Evolutionary conservation across 2,113 vertebrate genomes (phyloP).

Genomic region (Sarotherodon lohbergeri): DNA sequence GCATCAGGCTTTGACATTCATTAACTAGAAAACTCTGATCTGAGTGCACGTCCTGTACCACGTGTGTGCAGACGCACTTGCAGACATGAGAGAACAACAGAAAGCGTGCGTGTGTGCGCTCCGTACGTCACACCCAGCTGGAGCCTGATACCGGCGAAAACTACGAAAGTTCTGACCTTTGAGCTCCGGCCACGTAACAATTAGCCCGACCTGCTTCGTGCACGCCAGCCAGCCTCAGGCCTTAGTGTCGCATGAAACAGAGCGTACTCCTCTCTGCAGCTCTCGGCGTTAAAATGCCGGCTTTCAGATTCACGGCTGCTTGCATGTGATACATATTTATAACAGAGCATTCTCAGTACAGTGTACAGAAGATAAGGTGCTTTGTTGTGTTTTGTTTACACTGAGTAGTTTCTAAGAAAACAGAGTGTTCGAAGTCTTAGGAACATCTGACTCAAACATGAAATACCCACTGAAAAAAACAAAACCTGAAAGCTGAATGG

Average conservation of each 20-base stretch:
- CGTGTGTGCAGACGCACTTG: neutral
- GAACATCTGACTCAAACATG: slow-evolving; percentile 35
- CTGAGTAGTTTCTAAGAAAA: slow-evolving; percentile 20
- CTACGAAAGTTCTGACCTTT: slow-evolving; percentile 28
- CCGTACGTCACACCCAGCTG: slow-evolving; percentile 24
- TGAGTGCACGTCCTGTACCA: neutral
- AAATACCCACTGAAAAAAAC: slow-evolving; percentile 9
- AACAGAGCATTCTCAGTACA: neutral
- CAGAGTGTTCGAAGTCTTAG: slow-evolving; percentile 2
- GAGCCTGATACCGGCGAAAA: slow-evolving; percentile 14
- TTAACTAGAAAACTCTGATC: slow-evolving; percentile 45
- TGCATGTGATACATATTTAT: neutral
- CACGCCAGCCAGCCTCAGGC: neutral
- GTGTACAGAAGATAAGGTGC: neutral
- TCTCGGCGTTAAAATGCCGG: neutral
- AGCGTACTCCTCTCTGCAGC: neutral
- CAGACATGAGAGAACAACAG: neutral
- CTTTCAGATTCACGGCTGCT: neutral
- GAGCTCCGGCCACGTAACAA: neutral
- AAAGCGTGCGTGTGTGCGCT: neutral
- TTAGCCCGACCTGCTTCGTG: neutral
- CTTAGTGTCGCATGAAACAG: neutral
- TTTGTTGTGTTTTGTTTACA: neutral
- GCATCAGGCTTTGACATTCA: slow-evolving; percentile 37
- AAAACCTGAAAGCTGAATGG: neutral